These are phyloP conservation scores for Alouatta palliata DNA, from an alignment of 2,113 vertebrate species.

Conservation along the genomic window DNA sequence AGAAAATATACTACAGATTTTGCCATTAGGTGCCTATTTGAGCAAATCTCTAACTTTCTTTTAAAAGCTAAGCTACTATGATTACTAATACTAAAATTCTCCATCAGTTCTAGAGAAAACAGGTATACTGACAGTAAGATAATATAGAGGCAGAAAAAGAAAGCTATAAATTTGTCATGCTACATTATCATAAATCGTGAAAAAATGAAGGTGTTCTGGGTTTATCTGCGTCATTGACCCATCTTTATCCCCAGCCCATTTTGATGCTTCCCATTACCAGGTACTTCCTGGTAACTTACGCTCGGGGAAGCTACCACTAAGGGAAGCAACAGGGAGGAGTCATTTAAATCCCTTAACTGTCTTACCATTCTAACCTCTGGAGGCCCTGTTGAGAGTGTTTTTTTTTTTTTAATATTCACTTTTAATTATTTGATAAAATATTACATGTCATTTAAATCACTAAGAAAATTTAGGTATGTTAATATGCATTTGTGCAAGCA, in stretches of 20 bases:
- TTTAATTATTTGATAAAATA: conserved; percentile 49
- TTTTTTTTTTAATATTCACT: neutral
- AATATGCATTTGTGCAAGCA: neutral
- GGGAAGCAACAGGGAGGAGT: neutral
- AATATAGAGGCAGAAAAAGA: neutral
- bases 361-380: neutral
- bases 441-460: neutral
- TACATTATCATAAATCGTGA: too few relatives aligned
- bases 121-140: neutral
- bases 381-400: neutral
- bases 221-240: too few relatives aligned
- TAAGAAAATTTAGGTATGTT: conserved; percentile 23
- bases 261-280: neutral
- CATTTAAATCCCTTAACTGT: neutral
- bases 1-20: neutral
- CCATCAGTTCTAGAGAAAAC: neutral
- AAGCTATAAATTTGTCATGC: neutral
- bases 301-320: neutral
- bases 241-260: neutral
- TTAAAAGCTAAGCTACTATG: neutral
- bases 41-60: neutral
- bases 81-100: neutral
- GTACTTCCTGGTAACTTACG: too few relatives aligned
- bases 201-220: neutral
- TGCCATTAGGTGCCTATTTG: neutral